A percentile compares a stretch with the other conserved stretches of the same genome.
Evolutionary conservation across 2,888 invertebrate species (phyloP).

Genomic region (Drosophila melanosoma): DNA sequence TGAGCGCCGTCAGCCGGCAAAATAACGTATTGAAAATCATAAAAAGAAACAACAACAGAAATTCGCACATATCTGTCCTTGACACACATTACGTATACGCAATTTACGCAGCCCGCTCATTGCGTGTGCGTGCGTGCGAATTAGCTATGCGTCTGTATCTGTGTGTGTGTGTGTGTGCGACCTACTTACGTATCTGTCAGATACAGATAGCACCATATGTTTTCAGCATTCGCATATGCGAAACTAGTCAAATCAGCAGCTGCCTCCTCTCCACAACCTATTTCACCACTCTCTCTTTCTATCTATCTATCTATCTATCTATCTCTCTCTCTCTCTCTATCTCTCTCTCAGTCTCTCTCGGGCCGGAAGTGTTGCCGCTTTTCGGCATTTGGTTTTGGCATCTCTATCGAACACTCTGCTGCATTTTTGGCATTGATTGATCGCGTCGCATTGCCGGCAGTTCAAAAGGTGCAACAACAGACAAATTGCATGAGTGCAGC

Average conservation of each 20-base stretch:
- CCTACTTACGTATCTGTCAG: slow-evolving; percentile 72
- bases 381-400: slow-evolving; percentile 14
- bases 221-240: slow-evolving; percentile 42
- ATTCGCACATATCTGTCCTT: slow-evolving; percentile 84
- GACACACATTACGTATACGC: slow-evolving; percentile 82
- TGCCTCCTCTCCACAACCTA: neutral
- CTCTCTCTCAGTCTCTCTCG: slow-evolving; percentile 19
- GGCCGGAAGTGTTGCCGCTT: slow-evolving; percentile 39
- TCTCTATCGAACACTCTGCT: slow-evolving; percentile 39
- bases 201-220: slow-evolving; percentile 73
- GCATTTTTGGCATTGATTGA: slow-evolving; percentile 60
- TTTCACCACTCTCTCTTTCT: neutral
- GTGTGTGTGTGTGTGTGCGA: slow-evolving; percentile 47
- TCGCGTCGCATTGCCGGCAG: slow-evolving; percentile 46
- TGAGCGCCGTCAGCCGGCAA: slow-evolving; percentile 47
- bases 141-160: slow-evolving; percentile 23
- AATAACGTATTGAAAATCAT: slow-evolving; percentile 63
- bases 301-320: neutral
- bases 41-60: slow-evolving; percentile 52
- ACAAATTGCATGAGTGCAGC: slow-evolving; percentile 46
- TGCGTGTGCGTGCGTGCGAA: slow-evolving; percentile 61
- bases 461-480: slow-evolving; percentile 58
- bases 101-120: slow-evolving; percentile 70
- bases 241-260: slow-evolving; percentile 50
- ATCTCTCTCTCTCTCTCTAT: neutral